These are phyloP conservation scores for Drosophila bunnanda DNA, from an alignment of 2,888 invertebrate species.

Conservation along the genomic window DNA sequence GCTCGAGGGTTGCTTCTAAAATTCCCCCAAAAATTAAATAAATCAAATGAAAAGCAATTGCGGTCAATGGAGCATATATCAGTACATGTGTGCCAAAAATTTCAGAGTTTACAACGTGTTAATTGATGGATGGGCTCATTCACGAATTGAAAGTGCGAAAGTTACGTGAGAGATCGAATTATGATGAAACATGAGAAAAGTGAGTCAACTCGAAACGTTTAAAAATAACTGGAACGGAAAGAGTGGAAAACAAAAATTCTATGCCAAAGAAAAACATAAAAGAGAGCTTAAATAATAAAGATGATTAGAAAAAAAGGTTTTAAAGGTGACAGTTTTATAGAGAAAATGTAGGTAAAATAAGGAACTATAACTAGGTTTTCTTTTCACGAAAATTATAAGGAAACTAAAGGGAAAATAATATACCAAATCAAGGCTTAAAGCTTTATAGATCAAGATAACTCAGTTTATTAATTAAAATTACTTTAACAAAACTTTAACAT, in stretches of 20 bases:
- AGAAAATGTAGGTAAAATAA: neutral
- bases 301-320: neutral
- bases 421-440: neutral
- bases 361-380: too few species aligned
- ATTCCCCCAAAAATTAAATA: neutral
- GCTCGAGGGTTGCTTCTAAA: conserved; percentile 12
- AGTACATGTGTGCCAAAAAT: neutral
- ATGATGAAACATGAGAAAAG: conserved; percentile 27
- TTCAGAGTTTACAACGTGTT: conserved; percentile 16
- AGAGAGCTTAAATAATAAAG: neutral
- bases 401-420: neutral
- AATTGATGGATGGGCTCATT: conserved; percentile 49
- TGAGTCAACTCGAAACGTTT: conserved; percentile 28
- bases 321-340: neutral
- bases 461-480: neutral
- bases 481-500: neutral
- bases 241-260: neutral
- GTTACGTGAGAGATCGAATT: conserved; percentile 33
- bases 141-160: conserved; percentile 51
- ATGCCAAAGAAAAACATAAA: neutral
- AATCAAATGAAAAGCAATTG: conserved; percentile 10
- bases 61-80: conserved; percentile 22
- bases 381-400: neutral
- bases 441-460: neutral
- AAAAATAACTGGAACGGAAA: conserved; percentile 16